phyloP scores from a whole-genome alignment of 2,888 invertebrate species.

The Dascillus cervinus region DNA sequence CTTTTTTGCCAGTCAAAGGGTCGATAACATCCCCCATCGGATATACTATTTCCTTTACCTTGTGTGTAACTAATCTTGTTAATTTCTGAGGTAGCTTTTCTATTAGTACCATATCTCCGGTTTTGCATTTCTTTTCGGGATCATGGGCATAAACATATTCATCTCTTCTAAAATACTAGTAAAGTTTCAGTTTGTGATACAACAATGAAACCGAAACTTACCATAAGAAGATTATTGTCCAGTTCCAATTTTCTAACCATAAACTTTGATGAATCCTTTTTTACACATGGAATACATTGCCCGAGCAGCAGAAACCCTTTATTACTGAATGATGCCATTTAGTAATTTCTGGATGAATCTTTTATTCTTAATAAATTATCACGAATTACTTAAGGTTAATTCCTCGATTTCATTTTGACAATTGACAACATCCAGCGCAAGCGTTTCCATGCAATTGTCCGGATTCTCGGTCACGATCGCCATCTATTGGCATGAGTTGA shows the following conservation, averaged over 20 bases:
- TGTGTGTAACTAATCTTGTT: conserved; percentile 70
- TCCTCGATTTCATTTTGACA: no score
- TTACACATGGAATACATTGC: conserved; percentile 69
- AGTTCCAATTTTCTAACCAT: conserved; percentile 66
- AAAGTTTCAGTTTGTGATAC: conserved; percentile 19
- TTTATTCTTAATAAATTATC: no score
- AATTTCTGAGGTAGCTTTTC: conserved; percentile 64
- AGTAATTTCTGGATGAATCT: no score
- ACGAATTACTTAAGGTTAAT: no score
- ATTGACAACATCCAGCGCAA: no score
- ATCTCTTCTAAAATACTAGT: conserved; percentile 71
- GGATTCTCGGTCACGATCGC: no score
- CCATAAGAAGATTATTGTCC: conserved; percentile 72
- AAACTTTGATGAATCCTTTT: conserved; percentile 73
- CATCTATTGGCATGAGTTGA: no score
- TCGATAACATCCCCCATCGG: conserved; percentile 80
- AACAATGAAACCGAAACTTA: conserved; percentile 35
- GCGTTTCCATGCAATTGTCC: no score
- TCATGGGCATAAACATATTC: conserved; percentile 71
- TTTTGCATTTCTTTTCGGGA: conserved; percentile 67
- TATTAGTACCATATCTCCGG: conserved; percentile 76
- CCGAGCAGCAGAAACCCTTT: conserved; percentile 58
- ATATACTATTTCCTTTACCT: conserved; percentile 71
- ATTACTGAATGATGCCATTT: no score
- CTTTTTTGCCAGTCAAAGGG: conserved; percentile 75